Evolutionary conservation across 2,113 vertebrate genomes (phyloP).

Genomic region (Pimephales promelas): DNA sequence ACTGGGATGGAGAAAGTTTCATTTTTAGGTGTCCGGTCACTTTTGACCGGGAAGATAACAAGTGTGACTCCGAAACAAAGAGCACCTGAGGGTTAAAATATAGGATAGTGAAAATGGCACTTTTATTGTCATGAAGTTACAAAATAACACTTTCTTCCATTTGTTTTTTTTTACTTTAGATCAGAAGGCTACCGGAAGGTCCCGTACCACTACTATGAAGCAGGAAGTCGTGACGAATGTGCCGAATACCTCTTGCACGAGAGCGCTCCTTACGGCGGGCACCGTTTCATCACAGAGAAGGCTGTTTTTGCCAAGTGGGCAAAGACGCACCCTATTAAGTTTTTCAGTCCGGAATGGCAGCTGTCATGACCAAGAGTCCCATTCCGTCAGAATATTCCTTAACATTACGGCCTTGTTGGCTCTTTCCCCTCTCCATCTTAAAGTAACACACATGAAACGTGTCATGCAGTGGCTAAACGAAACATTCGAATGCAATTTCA

Average conservation of each 20-base stretch:
- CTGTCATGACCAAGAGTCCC: conserved; percentile 80
- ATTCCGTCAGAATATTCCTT: conserved; percentile 12
- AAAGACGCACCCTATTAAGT: conserved; percentile 89
- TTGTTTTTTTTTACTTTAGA: conserved; percentile 68
- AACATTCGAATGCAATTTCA: conserved; percentile 33
- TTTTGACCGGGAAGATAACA: too few relatives aligned
- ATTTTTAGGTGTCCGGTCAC: too few relatives aligned
- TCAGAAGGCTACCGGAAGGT: conserved; percentile 88
- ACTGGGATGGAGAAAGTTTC: too few relatives aligned
- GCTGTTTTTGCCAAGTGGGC: conserved; percentile 95
- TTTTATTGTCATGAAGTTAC: neutral
- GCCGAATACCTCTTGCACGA: conserved; percentile 94
- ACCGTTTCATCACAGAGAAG: conserved; percentile 97
- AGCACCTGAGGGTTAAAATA: too few relatives aligned
- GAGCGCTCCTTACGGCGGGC: conserved; percentile 92
- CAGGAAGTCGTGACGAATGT: conserved; percentile 89
- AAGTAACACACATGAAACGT: conserved; percentile 28
- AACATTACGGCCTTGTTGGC: conserved; percentile 1
- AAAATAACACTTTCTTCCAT: neutral
- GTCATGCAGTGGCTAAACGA: conserved; percentile 4
- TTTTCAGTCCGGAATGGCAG: conserved; percentile 92
- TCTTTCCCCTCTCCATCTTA: conserved; percentile 17
- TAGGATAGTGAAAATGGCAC: neutral
- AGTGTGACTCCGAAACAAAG: too few relatives aligned
- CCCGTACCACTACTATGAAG: conserved; percentile 97